Evolutionary conservation across 2,113 vertebrate species (phyloP), one percentile per base, ranked within the genome.

Genomic region (Plectropomus leopardus): DNA sequence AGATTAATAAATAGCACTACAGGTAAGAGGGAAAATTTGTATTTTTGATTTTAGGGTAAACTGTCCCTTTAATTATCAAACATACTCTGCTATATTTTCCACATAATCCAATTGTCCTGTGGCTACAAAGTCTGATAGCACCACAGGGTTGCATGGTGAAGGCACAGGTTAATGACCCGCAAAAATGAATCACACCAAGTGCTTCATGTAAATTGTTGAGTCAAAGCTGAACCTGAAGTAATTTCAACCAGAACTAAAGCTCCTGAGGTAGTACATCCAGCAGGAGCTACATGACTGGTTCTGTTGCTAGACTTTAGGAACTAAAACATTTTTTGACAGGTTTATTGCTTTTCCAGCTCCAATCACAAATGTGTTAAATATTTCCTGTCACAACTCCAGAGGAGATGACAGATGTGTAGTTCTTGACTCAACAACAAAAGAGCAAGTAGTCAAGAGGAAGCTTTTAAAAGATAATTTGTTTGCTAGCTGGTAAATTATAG

Each of bases 171-270:
- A 83, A 88, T 74, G 59, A 82, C 76, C 78, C 76, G 81, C 88
- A 80, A 78, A 80, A 82, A 78, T 87, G 64, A 89, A 86, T 90
- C 83, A 57, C 69, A 55, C 48, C 42, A 45, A 89, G 77, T 5
- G 24, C 72, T 81, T 61, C 48, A 24, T 79, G 61, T 67, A 76
- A 88, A 84, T 72, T 47, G 75, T 58, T 85, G 87, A 92, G 67
- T 91, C 87, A 91, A 30, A 47, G 30, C 57, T 80, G 64, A 81
- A 51, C 72, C 83, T 76, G 67, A 82, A 84, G 57, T 77, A 44
- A 32, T 64, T 86, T 79, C 67, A 32, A 44, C 76, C 76, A 34
- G 59, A 76, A 36, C 74, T 58, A 57, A 61, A 71, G 59, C 59
- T 28, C 63, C 80, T 6, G 11, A 74, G 58, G 59, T 9, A 14